Evolutionary conservation across 2,888 invertebrate genomes (phyloP), one percentile per base, ranked within the genome.

Genomic region (Blomia tropicalis): DNA sequence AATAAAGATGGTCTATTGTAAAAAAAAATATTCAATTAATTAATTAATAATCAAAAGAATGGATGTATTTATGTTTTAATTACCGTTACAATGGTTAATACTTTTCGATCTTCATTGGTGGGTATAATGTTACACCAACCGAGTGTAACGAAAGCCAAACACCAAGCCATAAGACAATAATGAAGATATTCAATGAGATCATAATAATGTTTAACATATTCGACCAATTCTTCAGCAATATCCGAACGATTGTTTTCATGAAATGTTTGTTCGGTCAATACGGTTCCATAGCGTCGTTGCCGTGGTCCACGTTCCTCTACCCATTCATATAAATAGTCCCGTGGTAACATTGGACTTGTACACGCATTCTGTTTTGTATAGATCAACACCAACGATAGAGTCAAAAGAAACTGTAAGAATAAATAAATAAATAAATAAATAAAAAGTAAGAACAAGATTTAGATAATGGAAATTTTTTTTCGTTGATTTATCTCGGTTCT

Each of bases 91-190:
- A 62, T 62, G 30, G 58, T 43, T 22, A 56, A 14, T n/a, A 62
- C 43, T 58, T 62, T 62, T n/a, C 36, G n/a, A 43, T 62, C 62
- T 43, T 62, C 58, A 31, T 62, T 56, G 1, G 23, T 43, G 25
- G 62, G 62, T 30, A 62, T 47, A 32, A 62, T 58, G 25, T 62
- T 62, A 30, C 56, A 36, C 11, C 36, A 58, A 23, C 56, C 58
- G 31, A 62, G 19, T 17, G 44, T 17, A 14, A 62, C 31, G 17
- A 62, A 19, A 19, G 47, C 7, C 5, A 43, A 11, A n/a, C 58
- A 62, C 62, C 62, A 62, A 36, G 7, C 17, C 22, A 58, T 30
- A 27, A 43, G n/a, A 11, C 27, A 17, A 4, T n/a, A 43, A 14
- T 62, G 62, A 41, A 43, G 58, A 5, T 51, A 14, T 4, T 58